Conservation (phyloP, 2,113 vertebrate species). For the Upupa epops region DNA sequence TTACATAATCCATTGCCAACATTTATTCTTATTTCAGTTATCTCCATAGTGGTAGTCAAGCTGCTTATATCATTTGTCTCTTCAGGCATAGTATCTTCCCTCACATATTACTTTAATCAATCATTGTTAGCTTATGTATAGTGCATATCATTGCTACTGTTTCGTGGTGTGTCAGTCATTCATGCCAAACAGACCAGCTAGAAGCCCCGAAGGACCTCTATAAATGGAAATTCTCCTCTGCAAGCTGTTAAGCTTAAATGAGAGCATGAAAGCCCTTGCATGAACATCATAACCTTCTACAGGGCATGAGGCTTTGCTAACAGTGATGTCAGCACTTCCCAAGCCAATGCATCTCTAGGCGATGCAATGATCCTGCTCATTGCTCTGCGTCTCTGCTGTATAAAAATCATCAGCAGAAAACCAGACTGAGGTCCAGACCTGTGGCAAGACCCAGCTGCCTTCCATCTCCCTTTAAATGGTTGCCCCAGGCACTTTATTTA, state of each 20-base stretch:
- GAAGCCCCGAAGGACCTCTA: constrained; percentile 7
- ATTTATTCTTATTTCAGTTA: constrained; percentile 52
- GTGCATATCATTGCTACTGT: constrained; percentile 21
- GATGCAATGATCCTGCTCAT: background rate
- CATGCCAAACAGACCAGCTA: constrained; percentile 48
- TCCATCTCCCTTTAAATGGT: background rate
- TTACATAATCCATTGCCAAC: constrained; percentile 23
- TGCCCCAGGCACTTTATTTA: background rate
- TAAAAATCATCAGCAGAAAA: background rate
- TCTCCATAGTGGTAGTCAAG: background rate
- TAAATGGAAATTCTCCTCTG: background rate
- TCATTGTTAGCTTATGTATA: constrained; percentile 28
- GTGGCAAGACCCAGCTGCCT: background rate
- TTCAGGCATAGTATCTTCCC: constrained; percentile 27
- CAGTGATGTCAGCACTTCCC: background rate
- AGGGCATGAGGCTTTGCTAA: background rate
- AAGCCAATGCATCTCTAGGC: background rate
- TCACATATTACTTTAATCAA: constrained; percentile 54
- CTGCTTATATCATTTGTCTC: constrained; percentile 27
- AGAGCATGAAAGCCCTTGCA: constrained; percentile 1
- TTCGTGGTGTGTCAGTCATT: constrained; percentile 51
- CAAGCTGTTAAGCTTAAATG: constrained; percentile 15
- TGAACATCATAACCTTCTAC: background rate
- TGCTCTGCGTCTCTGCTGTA: fast-evolving
- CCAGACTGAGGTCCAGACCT: background rate